These are phyloP conservation scores for Sporophila hypoxantha DNA, from an alignment of 2,113 vertebrate species.

Conservation along the genomic window DNA sequence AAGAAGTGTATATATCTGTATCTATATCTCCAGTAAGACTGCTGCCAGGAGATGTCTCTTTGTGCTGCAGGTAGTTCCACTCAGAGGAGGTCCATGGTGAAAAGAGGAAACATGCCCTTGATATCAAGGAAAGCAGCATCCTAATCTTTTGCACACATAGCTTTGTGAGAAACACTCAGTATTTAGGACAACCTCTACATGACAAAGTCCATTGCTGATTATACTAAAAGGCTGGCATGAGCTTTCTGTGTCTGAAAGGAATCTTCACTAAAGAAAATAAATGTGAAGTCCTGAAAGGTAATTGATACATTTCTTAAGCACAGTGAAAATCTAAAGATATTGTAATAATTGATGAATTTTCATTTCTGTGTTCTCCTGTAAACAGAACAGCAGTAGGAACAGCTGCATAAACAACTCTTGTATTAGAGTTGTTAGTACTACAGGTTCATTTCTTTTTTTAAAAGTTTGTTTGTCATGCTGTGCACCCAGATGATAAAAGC, in stretches of 20 bases:
- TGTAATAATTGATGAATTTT: not conserved
- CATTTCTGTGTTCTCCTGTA: not conserved
- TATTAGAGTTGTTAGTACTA: not conserved
- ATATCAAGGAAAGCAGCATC: not conserved
- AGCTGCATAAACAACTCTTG: not conserved
- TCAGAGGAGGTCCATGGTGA: not conserved
- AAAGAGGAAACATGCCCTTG: not conserved
- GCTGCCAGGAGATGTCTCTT: not conserved
- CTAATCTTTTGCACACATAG: not conserved
- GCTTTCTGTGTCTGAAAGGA: not conserved
- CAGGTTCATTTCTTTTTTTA: not conserved
- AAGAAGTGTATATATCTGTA: not conserved
- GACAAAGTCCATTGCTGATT: not conserved
- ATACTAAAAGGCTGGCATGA: not conserved
- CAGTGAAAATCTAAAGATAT: not conserved
- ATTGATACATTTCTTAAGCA: not conserved
- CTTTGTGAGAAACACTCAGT: not conserved
- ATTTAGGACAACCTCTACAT: not conserved
- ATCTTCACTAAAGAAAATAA: not conserved
- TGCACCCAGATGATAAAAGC: not conserved
- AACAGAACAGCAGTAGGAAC: not conserved
- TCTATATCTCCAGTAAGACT: not conserved
- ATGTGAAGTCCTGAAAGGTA: not conserved
- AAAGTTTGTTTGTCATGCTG: not conserved
- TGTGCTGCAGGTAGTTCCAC: not conserved